Base-by-base conservation (phyloP, 2,888 invertebrate species). In the Rotaria macrura region DNA sequence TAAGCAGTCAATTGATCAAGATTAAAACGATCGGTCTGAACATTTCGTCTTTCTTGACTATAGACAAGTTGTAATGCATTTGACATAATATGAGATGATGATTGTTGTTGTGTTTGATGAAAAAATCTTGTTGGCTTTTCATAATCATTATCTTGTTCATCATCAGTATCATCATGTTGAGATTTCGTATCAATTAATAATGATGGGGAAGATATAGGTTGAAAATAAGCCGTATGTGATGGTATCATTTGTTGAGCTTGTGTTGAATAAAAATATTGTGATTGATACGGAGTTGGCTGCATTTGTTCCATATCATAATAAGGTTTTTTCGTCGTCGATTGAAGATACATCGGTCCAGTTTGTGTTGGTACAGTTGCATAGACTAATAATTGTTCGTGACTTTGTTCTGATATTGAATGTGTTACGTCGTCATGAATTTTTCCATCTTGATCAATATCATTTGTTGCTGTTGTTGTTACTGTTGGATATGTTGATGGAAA, bases 21-120 rank as follows among this genome's bases (percentile, higher is more conserved):
- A 79, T 79, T 79, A 43, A 79, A 79, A 34, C 20, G 20, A 65
- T 65, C 65, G 14, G 65, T 65, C 38, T 29, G 65, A 4, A 14
- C 17, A 43, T 79, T 43, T 43, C 79, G 43, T 43, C 9, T 40
- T 79, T 79, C 79, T 79, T 79, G 79, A 79, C 79, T 79, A 43
- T 79, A 79, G 7, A 79, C 79, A 79, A 79, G 40, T 43, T 79
- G 79, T 43, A 79, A 79, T 79, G 43, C 79, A 79, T 79, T 79
- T 5, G 79, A 79, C 79, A 79, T 79, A 79, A 79, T 79, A n/a
- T 43, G 79, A 20, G 43, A 43, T 43, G 79, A 79, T 43, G 40
- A 43, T 79, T 79, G 65, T 65, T 65, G 65, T 38, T 34, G 34
- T 29, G 34, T 34, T 29, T 65, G 65, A 65, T 65, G 65, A 65